Percentiles rank a stretch among this genome's conserved stretches.
Conservation (phyloP, 2,888 invertebrate genomes). For the Matsumyia berberina region DNA sequence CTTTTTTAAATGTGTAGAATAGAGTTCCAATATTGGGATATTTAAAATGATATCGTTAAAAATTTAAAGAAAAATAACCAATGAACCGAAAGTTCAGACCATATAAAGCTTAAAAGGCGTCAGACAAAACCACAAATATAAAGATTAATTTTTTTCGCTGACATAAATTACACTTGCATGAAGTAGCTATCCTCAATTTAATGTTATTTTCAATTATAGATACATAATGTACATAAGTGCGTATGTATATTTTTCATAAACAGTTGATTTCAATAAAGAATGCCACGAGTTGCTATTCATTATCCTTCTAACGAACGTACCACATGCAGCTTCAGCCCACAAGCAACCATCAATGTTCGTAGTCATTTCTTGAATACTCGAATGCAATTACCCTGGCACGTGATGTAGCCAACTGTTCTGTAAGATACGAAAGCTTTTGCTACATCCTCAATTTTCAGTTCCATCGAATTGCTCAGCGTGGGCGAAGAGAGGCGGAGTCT, state of each 20-base stretch:
- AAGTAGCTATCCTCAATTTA: constrained; percentile 1
- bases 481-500: constrained; percentile 53
- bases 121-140: no score
- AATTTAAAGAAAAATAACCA: no score
- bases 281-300: constrained; percentile 66
- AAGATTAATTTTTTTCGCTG: background rate
- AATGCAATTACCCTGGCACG: constrained; percentile 68
- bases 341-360: constrained; percentile 32
- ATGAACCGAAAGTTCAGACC: no score
- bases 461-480: constrained; percentile 35
- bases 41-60: no score
- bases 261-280: constrained; percentile 49
- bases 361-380: constrained; percentile 61
- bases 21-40: no score
- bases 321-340: constrained; percentile 67
- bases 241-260: constrained; percentile 20
- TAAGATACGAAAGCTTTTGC: constrained; percentile 55
- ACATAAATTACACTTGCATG: background rate
- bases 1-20: no score
- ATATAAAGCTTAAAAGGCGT: no score
- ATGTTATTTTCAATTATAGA: constrained; percentile 22
- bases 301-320: constrained; percentile 62
- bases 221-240: background rate
- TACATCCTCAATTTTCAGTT: constrained; percentile 36
- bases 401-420: constrained; percentile 58